Conservation (phyloP, 2,113 vertebrate genomes). For the Chlorocebus sabaeus region DNA sequence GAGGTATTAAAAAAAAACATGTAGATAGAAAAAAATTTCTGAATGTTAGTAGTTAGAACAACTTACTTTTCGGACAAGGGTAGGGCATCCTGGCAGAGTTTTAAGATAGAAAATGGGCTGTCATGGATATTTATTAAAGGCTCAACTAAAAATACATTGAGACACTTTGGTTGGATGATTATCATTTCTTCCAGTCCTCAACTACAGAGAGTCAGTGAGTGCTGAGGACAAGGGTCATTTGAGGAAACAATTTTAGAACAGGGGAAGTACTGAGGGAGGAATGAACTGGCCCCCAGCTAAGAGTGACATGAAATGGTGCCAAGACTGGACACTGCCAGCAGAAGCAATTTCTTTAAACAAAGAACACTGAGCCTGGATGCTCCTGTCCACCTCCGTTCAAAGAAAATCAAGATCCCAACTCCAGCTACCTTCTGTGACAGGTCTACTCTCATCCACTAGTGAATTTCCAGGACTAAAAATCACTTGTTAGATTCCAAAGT, state of each 20-base stretch:
- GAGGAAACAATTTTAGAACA: conserved; percentile 21
- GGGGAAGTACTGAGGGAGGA: not conserved
- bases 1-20: not conserved
- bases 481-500: conserved; percentile 28
- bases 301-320: not conserved
- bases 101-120: not conserved
- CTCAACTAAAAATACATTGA: not conserved
- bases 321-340: conserved; percentile 6
- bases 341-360: conserved; percentile 20
- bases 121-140: not conserved
- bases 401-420: not conserved
- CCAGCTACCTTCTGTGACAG: not conserved
- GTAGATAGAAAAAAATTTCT: not conserved
- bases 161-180: not conserved
- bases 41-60: not conserved
- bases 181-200: not conserved
- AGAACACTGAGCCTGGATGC: not conserved
- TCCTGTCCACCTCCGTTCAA: not conserved
- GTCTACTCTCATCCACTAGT: not conserved
- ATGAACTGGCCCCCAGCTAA: not conserved
- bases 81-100: not conserved
- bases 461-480: conserved; percentile 26
- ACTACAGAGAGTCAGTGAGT: not conserved
- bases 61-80: not conserved
- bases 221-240: not conserved